Percentiles rank a stretch among this genome's conserved stretches.
Conservation (phyloP, 2,888 invertebrate genomes). For the Erebia ligea region DNA sequence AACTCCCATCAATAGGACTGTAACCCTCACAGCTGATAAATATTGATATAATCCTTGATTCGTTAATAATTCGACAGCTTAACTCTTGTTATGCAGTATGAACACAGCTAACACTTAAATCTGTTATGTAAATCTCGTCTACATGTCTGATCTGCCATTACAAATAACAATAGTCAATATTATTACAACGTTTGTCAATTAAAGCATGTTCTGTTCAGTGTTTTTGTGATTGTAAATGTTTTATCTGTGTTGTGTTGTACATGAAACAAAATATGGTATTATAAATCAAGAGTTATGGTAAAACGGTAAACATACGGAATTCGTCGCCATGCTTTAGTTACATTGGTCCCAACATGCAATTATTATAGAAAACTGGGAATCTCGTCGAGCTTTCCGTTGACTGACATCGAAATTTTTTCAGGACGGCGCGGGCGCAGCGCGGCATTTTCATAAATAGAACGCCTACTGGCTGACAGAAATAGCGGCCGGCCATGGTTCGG, state of each 20-base stretch:
- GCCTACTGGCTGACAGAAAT: slow-evolving; percentile 69
- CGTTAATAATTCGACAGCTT: slow-evolving; percentile 35
- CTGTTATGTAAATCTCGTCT: slow-evolving; percentile 35
- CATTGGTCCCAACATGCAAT: slow-evolving; percentile 64
- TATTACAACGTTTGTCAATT: slow-evolving; percentile 56
- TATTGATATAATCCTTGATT: slow-evolving; percentile 21
- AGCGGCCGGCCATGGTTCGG: slow-evolving; percentile 58
- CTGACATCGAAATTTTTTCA: slow-evolving; percentile 70
- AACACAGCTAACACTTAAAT: slow-evolving; percentile 40
- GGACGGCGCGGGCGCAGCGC: slow-evolving; percentile 75
- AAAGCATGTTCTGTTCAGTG: slow-evolving; percentile 44
- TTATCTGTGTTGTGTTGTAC: slow-evolving; percentile 37
- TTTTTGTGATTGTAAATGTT: slow-evolving; percentile 39
- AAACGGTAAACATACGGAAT: slow-evolving; percentile 41
- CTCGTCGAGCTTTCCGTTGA: slow-evolving; percentile 62
- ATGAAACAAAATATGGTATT: slow-evolving; percentile 39
- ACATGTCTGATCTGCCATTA: slow-evolving; percentile 38
- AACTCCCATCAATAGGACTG: slow-evolving; percentile 29
- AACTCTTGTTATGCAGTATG: slow-evolving; percentile 51
- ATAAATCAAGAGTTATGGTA: slow-evolving; percentile 41
- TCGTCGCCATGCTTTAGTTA: slow-evolving; percentile 64
- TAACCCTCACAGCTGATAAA: slow-evolving; percentile 20
- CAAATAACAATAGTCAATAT: slow-evolving; percentile 48
- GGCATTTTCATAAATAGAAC: slow-evolving; percentile 71
- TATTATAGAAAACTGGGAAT: slow-evolving; percentile 60